These are phyloP conservation scores for Drosophila arizonae DNA, from an alignment of 1,140 invertebrate species.

Conservation along the genomic window DNA sequence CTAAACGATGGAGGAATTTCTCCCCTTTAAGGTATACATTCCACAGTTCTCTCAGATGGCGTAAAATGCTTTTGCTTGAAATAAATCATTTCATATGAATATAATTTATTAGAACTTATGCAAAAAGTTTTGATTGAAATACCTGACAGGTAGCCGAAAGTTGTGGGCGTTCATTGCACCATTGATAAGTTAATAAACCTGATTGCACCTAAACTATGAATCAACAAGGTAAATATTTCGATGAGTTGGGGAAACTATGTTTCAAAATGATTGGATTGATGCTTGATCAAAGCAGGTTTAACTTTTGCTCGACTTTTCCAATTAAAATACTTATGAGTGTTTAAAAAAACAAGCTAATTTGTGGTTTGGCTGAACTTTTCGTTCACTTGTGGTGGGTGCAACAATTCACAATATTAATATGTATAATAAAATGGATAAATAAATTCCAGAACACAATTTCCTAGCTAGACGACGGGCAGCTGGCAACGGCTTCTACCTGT, in stretches of 20 bases:
- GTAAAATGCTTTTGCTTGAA: too few relatives aligned
- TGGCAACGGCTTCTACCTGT: neutral
- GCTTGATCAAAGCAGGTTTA: too few relatives aligned
- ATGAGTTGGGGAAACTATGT: too few relatives aligned
- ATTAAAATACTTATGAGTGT: neutral
- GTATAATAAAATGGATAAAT: slow-evolving; percentile 57
- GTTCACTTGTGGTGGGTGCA: neutral
- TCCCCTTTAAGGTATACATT: neutral
- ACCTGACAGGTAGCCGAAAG: slow-evolving; percentile 13
- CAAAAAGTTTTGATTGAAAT: slow-evolving; percentile 8
- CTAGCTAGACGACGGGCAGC: slow-evolving; percentile 9
- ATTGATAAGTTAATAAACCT: neutral
- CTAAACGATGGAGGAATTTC: neutral
- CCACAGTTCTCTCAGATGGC: too few relatives aligned
- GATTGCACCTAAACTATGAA: too few relatives aligned
- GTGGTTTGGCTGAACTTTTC: neutral
- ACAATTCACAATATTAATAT: slow-evolving; percentile 19
- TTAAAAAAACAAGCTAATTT: slow-evolving; percentile 3
- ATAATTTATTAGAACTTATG: too few relatives aligned
- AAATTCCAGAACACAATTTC: slow-evolving; percentile 55
- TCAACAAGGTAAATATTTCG: too few relatives aligned
- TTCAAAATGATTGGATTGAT: too few relatives aligned
- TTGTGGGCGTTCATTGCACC: neutral
- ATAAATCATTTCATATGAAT: too few relatives aligned
- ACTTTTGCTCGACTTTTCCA: neutral